A percentile compares a stretch with the other conserved stretches of the same genome.
Conservation (phyloP, 2,888 invertebrate species). For the Acanthosepion esculentum region DNA sequence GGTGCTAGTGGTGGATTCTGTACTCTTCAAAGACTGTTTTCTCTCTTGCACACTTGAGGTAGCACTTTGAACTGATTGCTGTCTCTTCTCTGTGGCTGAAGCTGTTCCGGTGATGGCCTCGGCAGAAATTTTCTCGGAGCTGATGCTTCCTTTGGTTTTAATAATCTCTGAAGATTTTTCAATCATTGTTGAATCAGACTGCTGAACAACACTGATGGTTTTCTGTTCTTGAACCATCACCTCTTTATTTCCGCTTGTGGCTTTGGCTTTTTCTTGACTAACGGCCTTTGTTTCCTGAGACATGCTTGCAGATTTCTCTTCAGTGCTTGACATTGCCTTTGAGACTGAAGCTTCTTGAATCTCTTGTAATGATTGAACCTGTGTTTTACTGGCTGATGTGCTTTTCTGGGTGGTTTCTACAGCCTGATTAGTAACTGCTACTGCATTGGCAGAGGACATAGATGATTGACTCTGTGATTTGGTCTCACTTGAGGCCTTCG, state of each 20-base stretch:
- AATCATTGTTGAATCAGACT: neutral
- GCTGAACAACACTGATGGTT: neutral
- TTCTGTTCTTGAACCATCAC: neutral
- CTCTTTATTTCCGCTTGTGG: neutral
- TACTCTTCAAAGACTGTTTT: neutral
- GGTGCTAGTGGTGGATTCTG: neutral
- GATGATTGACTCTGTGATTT: neutral
- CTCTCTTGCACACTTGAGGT: neutral
- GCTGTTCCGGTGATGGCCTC: neutral
- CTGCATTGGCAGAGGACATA: no score
- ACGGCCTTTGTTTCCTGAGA: no score
- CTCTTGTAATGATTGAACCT: no score
- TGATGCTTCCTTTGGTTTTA: neutral
- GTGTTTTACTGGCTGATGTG: no score
- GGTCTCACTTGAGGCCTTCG: neutral
- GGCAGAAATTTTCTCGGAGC: neutral
- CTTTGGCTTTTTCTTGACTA: neutral
- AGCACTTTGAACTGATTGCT: neutral
- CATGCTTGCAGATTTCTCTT: no score
- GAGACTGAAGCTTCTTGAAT: no score
- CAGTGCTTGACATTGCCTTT: no score
- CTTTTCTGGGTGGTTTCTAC: no score
- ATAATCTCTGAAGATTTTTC: neutral
- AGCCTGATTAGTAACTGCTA: no score
- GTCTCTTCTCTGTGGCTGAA: neutral